Evolutionary conservation across 2,113 vertebrate species (phyloP).

Genomic region (Chinchilla lanigera): DNA sequence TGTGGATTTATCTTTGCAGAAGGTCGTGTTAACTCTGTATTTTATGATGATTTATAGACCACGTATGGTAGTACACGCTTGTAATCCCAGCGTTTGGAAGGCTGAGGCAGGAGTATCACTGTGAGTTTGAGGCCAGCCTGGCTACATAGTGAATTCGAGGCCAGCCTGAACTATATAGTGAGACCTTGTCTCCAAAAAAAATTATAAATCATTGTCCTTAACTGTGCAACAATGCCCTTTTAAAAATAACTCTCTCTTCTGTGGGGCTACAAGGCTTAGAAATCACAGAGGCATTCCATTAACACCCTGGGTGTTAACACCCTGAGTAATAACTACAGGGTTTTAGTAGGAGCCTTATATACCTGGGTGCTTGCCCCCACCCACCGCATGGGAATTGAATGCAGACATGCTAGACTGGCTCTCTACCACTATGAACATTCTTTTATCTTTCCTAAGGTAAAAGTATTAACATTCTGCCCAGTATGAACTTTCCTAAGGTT

Average conservation of each 20-base stretch:
- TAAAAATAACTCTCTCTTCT: neutral
- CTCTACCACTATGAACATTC: neutral
- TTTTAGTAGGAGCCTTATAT: neutral
- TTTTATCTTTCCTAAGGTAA: neutral
- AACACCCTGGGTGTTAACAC: neutral
- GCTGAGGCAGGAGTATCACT: neutral
- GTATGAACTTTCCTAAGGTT: neutral
- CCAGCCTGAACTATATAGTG: neutral
- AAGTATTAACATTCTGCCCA: no score
- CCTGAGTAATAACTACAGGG: neutral
- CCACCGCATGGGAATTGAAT: neutral
- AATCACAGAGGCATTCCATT: neutral
- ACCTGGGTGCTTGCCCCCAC: neutral
- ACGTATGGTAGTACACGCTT: neutral
- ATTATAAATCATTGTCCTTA: conserved; percentile 14
- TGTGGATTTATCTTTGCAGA: neutral
- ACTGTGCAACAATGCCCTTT: neutral
- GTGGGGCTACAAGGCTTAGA: neutral
- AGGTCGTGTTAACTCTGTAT: conserved; percentile 23
- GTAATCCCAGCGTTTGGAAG: neutral
- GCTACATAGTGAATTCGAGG: neutral
- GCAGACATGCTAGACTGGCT: neutral
- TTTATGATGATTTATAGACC: conserved; percentile 24
- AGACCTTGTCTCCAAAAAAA: neutral
- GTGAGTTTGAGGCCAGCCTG: neutral